These are phyloP conservation scores for Rousettus madagascariensis DNA, from an alignment of 2,797 vertebrate species.

Conservation along the genomic window DNA sequence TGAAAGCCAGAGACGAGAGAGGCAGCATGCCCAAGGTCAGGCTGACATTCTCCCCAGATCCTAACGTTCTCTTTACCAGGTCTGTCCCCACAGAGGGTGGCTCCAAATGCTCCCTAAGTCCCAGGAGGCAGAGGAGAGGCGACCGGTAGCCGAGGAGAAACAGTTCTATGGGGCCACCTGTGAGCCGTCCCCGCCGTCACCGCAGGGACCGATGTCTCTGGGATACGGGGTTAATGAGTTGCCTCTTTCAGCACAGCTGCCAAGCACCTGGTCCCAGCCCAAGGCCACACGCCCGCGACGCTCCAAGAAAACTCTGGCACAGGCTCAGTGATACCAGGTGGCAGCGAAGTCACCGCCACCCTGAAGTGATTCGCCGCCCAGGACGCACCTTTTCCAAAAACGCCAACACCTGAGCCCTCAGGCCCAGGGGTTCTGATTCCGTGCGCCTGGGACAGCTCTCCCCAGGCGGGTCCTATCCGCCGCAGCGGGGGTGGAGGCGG, in stretches of 20 bases:
- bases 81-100: not conserved
- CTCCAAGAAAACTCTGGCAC: not conserved
- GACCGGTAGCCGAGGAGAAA: not conserved
- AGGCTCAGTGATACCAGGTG: not conserved
- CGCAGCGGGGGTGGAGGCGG: no score
- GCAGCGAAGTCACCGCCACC: fast-evolving
- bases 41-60: not conserved
- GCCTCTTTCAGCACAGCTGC: not conserved
- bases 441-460: not conserved
- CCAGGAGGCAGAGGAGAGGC: not conserved
- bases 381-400: not conserved
- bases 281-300: not conserved
- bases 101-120: not conserved
- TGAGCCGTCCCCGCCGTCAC: fast-evolving
- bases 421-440: fast-evolving
- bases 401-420: fast-evolving
- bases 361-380: not conserved
- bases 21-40: not conserved
- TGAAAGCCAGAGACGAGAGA: not conserved
- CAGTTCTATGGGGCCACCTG: not conserved
- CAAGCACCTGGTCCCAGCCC: not conserved
- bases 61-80: not conserved
- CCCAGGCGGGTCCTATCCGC: not conserved
- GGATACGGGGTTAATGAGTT: not conserved
- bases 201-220: fast-evolving